Conservation (phyloP, 2,888 invertebrate genomes). For the Epirrhoe tristata region DNA sequence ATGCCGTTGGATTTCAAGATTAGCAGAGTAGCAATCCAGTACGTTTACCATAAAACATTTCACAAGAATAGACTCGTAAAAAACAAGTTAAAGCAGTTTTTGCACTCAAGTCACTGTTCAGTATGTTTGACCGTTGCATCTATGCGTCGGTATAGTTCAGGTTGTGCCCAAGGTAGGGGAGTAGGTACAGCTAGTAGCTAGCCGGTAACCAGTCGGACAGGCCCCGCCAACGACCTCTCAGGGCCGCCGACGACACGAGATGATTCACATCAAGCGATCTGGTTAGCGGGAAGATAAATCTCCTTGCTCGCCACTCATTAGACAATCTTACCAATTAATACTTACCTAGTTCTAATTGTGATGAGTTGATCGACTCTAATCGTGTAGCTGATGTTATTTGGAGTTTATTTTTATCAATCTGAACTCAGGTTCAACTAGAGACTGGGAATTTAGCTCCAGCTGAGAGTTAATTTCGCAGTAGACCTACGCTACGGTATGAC, state of each 20-base stretch:
- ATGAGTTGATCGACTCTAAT: not conserved
- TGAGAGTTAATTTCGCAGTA: no score
- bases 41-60: no score
- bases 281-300: constrained; percentile 12
- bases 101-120: no score
- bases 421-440: no score
- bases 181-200: constrained; percentile 3
- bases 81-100: no score
- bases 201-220: constrained; percentile 26
- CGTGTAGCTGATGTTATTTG: not conserved
- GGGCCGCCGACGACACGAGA: constrained; percentile 10
- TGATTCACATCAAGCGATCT: constrained; percentile 3
- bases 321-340: not conserved
- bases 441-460: no score
- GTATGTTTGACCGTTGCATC: no score
- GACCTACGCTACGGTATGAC: no score
- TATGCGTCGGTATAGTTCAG: not conserved
- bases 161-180: constrained; percentile 17
- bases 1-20: no score
- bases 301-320: not conserved
- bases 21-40: no score
- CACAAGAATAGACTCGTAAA: no score
- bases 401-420: not conserved
- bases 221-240: constrained; percentile 31
- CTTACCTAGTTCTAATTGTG: constrained; percentile 7